Base-by-base conservation (phyloP, 2,888 invertebrate species). In the Taphrorychus bicolor region DNA sequence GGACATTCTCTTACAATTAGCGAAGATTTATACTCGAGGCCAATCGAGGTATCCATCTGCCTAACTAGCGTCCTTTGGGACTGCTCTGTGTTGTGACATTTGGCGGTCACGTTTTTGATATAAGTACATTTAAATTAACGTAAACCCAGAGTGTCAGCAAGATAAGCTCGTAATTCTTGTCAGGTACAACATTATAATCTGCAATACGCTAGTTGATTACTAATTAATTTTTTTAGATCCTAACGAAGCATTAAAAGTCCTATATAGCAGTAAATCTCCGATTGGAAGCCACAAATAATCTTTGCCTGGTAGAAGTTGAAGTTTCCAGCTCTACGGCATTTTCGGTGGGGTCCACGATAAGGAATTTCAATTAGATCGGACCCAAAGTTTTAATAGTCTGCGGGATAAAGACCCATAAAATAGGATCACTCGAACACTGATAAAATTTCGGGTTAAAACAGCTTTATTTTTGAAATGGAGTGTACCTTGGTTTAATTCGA, bases 341-440 rank as follows among this genome's bases (percentile, higher is more conserved):
- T 57, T 62, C 57, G 61, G 67, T 58, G 32, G 52, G 49, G 51
- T 59, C 51, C 59, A 21, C 52, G 68, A 68, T 68, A 68, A 68
- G 68, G 59, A 68, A 68, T 68, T 68, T 63, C 68, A 68, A 68
- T 68, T 68, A 68, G 59, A 59, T 59, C 16, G 59, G 24, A 48
- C 59, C 17, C 48, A 59, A 59, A 59, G 59, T 59, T 59, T 59
- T 59, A 59, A 59, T 59, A 59, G 59, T 24, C 59, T 48, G 17
- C 16, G 48, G 57, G 48, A 59, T 59, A 22, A 21, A 59, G 48
- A 21, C 59, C n/a, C 59, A 59, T 59, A 59, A 59, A 59, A 21
- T 59, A 48, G 59, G 59, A 59, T 59, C 48, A 42, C 22, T 59
- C 59, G 48, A 59, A 59, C 16, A 42, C 40, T 22, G 45, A 48